phyloP scores from a whole-genome alignment of 2,888 invertebrate genomes.

The Alviniconcha strummeri region DNA sequence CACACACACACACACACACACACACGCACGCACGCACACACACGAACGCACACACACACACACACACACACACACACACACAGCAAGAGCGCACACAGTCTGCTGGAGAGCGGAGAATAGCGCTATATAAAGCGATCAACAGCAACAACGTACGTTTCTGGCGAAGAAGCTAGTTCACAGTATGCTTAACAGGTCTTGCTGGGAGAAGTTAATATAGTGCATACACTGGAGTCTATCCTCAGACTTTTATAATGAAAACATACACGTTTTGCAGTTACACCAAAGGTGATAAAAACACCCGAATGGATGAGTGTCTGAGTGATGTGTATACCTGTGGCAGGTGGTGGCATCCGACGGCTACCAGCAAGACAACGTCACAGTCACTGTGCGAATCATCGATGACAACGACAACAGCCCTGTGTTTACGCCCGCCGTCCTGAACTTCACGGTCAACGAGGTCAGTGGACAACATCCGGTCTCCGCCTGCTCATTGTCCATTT shows the following conservation, averaged over 20 bases:
- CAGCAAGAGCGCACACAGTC: not conserved
- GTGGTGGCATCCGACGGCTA: conserved; percentile 41
- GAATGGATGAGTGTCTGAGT: too few species aligned
- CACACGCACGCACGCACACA: not conserved
- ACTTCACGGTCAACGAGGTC: conserved; percentile 48
- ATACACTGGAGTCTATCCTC: too few species aligned
- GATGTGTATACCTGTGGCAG: conserved; percentile 15
- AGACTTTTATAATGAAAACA: not conserved
- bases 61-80: not conserved
- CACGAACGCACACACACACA: not conserved
- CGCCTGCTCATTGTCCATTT: not conserved
- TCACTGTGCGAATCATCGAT: conserved; percentile 41
- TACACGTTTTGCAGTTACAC: too few species aligned
- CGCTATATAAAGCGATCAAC: too few species aligned
- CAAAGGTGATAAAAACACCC: too few species aligned
- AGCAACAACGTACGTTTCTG: too few species aligned
- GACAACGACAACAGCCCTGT: conserved; percentile 48
- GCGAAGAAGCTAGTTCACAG: too few species aligned
- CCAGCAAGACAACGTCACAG: conserved; percentile 30
- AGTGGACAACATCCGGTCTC: not conserved
- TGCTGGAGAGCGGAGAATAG: too few species aligned
- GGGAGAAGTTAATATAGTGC: too few species aligned
- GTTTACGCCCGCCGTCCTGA: conserved; percentile 38
- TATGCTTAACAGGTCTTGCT: too few species aligned
- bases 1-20: too few species aligned